phyloP scores from a whole-genome alignment of 2,113 vertebrate genomes.

The Nyctereutes procyonoides region DNA sequence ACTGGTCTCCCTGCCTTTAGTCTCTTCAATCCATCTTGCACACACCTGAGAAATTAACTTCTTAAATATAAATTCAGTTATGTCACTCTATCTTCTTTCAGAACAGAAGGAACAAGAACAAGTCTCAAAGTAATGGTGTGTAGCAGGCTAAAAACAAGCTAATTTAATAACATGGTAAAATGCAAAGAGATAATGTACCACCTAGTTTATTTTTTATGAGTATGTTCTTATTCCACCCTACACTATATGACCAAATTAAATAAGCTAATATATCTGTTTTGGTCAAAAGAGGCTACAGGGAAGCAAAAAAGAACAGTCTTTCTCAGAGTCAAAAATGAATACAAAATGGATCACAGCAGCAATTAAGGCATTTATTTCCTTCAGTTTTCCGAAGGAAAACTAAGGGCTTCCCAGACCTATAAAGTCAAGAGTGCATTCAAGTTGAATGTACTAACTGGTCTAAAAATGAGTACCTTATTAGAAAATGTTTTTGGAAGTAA shows the following conservation, averaged over 20 bases:
- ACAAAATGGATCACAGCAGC: not conserved
- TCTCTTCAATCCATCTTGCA: not conserved
- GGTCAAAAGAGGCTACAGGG: not conserved
- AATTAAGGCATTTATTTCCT: not conserved
- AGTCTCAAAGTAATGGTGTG: not conserved
- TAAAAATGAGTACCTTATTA: not conserved
- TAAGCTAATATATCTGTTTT: not conserved
- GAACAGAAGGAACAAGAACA: not conserved
- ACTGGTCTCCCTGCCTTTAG: not conserved
- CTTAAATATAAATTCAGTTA: constrained; percentile 13
- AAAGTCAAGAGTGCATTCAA: not conserved
- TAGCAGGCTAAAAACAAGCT: not conserved
- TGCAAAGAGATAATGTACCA: not conserved
- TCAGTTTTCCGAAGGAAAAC: not conserved
- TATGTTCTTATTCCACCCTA: not conserved
- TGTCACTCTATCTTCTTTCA: not conserved
- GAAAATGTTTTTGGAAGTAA: constrained; percentile 6
- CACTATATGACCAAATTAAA: not conserved
- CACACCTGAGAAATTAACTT: constrained; percentile 13
- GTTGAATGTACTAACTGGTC: not conserved
- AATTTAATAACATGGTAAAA: not conserved
- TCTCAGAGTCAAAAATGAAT: constrained; percentile 5
- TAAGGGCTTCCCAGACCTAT: not conserved
- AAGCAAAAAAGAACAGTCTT: constrained; percentile 40
- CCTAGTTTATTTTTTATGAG: not conserved